Conservation (phyloP, 2,888 invertebrate species). For the Pachliopta kotzebuea region DNA sequence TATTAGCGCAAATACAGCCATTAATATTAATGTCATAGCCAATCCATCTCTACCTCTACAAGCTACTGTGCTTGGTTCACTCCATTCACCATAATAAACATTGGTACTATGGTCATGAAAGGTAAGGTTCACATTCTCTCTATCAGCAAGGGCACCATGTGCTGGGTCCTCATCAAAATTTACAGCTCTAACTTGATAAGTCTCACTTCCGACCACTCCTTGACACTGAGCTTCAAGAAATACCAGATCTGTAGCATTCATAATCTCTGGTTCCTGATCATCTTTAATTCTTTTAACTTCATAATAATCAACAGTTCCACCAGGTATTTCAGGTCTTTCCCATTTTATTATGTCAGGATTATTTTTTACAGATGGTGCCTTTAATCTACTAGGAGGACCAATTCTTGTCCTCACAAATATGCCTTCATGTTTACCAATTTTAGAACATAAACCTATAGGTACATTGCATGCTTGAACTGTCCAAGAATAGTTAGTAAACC, state of each 20-base stretch:
- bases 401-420: conserved; percentile 81
- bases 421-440: conserved; percentile 62
- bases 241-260: conserved; percentile 53
- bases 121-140: conserved; percentile 45
- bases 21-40: conserved; percentile 56
- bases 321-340: conserved; percentile 70
- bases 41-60: conserved; percentile 58
- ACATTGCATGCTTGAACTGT: conserved; percentile 85
- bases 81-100: conserved; percentile 62
- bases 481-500: conserved; percentile 85
- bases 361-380: conserved; percentile 49
- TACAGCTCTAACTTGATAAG: conserved; percentile 66
- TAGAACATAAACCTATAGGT: conserved; percentile 82
- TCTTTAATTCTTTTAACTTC: conserved; percentile 73
- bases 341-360: conserved; percentile 66
- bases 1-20: conserved; percentile 53
- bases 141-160: conserved; percentile 53
- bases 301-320: conserved; percentile 80
- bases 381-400: conserved; percentile 77
- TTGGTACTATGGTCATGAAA: conserved; percentile 40
- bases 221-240: conserved; percentile 54
- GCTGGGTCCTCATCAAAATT: conserved; percentile 60
- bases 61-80: conserved; percentile 53
- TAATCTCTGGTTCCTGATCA: conserved; percentile 43
- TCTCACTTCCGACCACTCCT: conserved; percentile 53